Evolutionary conservation across 2,888 invertebrate species (phyloP), one percentile per base, ranked within the genome.

Genomic region (Thymelicus lineola): DNA sequence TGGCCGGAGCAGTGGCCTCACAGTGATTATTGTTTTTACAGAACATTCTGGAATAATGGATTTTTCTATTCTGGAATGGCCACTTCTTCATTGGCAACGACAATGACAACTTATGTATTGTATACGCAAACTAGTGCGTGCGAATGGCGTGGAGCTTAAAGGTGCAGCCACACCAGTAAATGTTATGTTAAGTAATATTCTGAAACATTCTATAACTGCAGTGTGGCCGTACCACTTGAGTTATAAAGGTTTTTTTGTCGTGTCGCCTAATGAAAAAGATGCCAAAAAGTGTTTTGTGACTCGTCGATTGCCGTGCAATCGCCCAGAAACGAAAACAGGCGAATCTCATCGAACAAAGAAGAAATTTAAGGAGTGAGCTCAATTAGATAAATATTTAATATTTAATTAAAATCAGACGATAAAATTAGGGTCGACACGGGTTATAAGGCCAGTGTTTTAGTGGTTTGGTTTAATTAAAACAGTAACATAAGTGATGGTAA

Each of bases 1-100:
- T 93, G 78, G 93, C 93, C 0, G 92, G 92, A 4, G 93, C 93
- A 0, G 92, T 93, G 60, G 93, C 93, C 60, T 87, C 93, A 65
- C 93, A 93, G 84, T 93, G 87, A 89, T 63, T 68, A 12, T 7
- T 10, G 10, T 36, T 28, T 66, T 59, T 59, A 62, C 59, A 63
- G 42, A 17, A 38, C 9, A 15, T 53, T 17, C 9, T 28, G 42
- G 48, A 57, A 42, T 14, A n/a, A 38, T 62, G 48, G 46, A 65
- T 50, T 45, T 60, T 42, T 53, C 14, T 60, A 64, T 50, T 50
- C 12, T 9, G 48, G 58, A 28, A 42, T 28, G 28, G 28, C 28
- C 28, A 28, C 3, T 28, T 28, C 28, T 28, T 28, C 28, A 28
- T 28, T 28, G 28, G 28, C 28, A 28, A 28, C 4, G 28, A 28